A percentile compares a stretch with the other conserved stretches of the same genome.
These are phyloP conservation scores for Crotalus viridis DNA, from an alignment of 2,113 vertebrate genomes.

Conservation along the genomic window DNA sequence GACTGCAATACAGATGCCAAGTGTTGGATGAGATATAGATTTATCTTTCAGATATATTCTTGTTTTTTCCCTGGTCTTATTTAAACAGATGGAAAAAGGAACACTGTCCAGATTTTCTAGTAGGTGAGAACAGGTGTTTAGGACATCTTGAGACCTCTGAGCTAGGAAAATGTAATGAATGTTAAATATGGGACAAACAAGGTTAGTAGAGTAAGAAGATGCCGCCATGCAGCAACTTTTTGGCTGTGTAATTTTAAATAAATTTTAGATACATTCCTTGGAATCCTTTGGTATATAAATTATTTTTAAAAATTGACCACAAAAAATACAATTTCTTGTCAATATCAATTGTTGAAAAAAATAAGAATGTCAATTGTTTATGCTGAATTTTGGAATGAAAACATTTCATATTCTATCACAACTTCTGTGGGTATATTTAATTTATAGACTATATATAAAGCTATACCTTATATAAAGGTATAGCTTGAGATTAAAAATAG, in stretches of 20 bases:
- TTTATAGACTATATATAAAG: not conserved
- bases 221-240: fast-evolving
- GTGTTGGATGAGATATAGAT: not conserved
- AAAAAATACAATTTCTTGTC: not conserved
- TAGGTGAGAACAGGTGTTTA: not conserved
- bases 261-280: not conserved
- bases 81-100: not conserved
- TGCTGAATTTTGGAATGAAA: not conserved
- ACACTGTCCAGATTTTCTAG: fast-evolving
- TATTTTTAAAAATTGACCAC: not conserved
- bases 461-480: no score
- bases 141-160: not conserved
- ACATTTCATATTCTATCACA: not conserved
- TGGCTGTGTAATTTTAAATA: fast-evolving
- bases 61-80: not conserved
- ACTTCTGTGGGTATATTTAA: not conserved
- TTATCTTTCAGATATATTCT: no score
- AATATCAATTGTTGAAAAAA: not conserved
- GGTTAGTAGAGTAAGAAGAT: constrained; percentile 5
- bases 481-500: not conserved
- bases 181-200: not conserved
- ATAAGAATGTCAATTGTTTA: not conserved
- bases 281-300: constrained; percentile 6
- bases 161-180: not conserved
- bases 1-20: not conserved